These are phyloP conservation scores for Pterocles gutturalis DNA, from an alignment of 2,113 vertebrate genomes.

Conservation along the genomic window DNA sequence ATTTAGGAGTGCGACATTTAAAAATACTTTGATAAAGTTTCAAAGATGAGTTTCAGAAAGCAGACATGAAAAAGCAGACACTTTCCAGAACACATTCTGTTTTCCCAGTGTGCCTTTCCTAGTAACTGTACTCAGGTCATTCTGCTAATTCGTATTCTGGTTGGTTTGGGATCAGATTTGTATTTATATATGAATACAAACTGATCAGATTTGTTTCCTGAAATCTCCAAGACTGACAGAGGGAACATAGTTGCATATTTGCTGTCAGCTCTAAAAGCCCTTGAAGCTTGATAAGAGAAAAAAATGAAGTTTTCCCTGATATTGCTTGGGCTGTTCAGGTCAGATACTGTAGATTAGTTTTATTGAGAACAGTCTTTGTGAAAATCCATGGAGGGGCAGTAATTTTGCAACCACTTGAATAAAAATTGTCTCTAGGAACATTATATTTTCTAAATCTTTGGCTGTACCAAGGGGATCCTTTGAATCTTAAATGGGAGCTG, in stretches of 20 bases:
- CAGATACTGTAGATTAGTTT: slow-evolving; percentile 22
- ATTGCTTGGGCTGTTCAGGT: background rate
- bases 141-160: background rate
- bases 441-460: background rate
- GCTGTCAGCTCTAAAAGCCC: slow-evolving; percentile 1
- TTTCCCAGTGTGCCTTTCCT: background rate
- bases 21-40: background rate
- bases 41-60: background rate
- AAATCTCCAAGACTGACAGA: background rate
- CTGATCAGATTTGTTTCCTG: background rate
- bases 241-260: background rate
- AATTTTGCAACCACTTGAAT: slow-evolving; percentile 20
- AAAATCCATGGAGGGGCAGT: background rate
- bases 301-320: background rate
- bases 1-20: background rate
- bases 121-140: background rate
- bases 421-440: background rate
- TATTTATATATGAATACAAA: background rate
- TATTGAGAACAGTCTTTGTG: background rate
- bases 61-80: background rate
- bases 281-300: slow-evolving; percentile 27
- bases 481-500: background rate
- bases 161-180: background rate
- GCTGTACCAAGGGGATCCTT: background rate
- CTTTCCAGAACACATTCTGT: background rate